phyloP scores from a whole-genome alignment of 2,113 vertebrate species.

The Xiphophorus maculatus region DNA sequence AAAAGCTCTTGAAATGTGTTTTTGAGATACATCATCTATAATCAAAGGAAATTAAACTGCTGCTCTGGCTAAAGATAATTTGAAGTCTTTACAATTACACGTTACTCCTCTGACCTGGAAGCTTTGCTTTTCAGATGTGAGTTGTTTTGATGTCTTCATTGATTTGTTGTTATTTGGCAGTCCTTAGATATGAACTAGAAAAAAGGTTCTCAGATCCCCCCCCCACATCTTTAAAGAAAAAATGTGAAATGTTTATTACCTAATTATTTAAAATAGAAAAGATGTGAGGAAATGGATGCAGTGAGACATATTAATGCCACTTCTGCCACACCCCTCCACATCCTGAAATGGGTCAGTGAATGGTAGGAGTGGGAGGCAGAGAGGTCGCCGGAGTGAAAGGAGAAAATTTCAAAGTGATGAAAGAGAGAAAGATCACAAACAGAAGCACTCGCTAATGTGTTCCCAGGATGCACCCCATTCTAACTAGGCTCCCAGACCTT shows the following conservation, averaged over 20 bases:
- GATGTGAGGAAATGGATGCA: not conserved
- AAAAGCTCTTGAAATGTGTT: conserved; percentile 67
- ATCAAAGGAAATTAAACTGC: conserved; percentile 66
- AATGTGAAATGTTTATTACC: not conserved
- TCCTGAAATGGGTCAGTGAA: conserved; percentile 71
- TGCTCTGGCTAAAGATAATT: conserved; percentile 48
- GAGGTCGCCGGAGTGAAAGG: conserved; percentile 20
- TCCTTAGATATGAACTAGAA: conserved; percentile 15
- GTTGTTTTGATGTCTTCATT: conserved; percentile 21
- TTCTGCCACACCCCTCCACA: conserved; percentile 3
- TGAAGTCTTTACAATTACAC: conserved; percentile 46
- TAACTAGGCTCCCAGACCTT: conserved; percentile 70
- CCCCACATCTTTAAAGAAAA: conserved; percentile 13
- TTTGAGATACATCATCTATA: conserved; percentile 63
- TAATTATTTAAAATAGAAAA: not conserved
- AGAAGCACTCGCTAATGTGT: conserved; percentile 71
- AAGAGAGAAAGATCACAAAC: conserved; percentile 68
- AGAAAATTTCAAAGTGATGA: conserved; percentile 68
- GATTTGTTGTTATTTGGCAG: conserved; percentile 30
- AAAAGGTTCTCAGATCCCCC: conserved; percentile 12
- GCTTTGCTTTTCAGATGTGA: conserved; percentile 28
- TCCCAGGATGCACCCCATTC: conserved; percentile 72
- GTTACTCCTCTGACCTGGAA: conserved; percentile 22
- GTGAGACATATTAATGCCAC: not conserved
- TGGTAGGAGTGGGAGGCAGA: conserved; percentile 49